Base-by-base conservation (phyloP, 2,797 vertebrate genomes). In the Myotis myotis region DNA sequence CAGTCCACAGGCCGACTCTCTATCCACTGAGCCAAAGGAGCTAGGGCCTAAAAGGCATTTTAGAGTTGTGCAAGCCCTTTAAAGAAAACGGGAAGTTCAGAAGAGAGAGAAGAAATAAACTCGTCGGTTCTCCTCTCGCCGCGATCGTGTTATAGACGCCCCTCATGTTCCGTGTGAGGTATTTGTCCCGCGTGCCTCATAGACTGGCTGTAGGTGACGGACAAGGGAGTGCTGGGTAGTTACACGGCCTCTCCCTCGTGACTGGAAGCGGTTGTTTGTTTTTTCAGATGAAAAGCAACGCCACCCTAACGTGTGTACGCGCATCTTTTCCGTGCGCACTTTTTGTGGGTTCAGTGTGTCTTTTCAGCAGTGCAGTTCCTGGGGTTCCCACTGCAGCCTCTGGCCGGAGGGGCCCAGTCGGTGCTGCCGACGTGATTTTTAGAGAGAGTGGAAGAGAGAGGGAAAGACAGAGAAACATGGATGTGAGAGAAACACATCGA, bases 121-220 rank as follows among this genome's bases (percentile, higher is more conserved):
- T 8, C 9, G 79, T 16, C 15, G 55, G 64, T 51, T 53, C 33
- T 41, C 11, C 15, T 23, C 20, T 60, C 23, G 20, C 5, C 4
- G n/a, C 6, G 12, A 20, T 10, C 53, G 2, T 3, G 19, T 49
- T 13, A 0, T 0, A 36, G 28, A 36, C 1, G 38, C 76, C 49
- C 1, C 7, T 72, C 28, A 1, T 17, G 13, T 38, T 86, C 53
- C 25, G 1, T 25, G 20, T 19, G 80, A 76, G 51, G 53, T 17
- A 16, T 78, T 72, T 30, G 1, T n/a, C 41, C 6, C 28, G 1
- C 8, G 4, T 53, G 55, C 23, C 23, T 22, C 55, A 23, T 22
- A 23, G 53, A 23, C 53, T 9, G 22, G 23, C 23, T 25, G 55
- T 11, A 4, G 10, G 55, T 25, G 23, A 25, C 55, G 23, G 55